Evolutionary conservation across 2,797 vertebrate genomes (phyloP).

Genomic region (Falco columbarius): DNA sequence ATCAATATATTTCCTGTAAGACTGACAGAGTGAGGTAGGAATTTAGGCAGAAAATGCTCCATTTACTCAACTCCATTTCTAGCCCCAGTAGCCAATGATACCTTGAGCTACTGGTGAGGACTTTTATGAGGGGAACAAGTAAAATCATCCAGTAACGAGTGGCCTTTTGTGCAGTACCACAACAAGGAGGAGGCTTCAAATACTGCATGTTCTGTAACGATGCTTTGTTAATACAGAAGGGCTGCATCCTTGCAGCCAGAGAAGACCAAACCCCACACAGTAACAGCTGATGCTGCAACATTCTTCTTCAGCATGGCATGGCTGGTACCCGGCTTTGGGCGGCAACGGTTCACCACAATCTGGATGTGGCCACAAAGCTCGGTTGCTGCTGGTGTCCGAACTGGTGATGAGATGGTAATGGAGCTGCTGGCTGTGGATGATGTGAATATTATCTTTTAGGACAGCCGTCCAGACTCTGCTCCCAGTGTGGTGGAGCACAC

Average conservation of each 20-base stretch:
- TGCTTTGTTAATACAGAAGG: not conserved
- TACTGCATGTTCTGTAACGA: not conserved
- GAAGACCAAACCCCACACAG: not conserved
- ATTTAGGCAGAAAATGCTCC: not conserved
- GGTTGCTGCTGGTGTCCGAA: not conserved
- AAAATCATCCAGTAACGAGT: not conserved
- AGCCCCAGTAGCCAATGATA: not conserved
- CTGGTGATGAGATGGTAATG: not conserved
- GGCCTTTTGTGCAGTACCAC: not conserved
- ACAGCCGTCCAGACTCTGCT: not conserved
- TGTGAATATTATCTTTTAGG: not conserved
- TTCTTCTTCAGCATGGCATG: not conserved
- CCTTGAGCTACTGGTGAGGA: not conserved
- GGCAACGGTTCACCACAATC: not conserved
- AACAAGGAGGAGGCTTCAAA: not conserved
- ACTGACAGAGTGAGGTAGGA: not conserved
- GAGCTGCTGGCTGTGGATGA: not conserved
- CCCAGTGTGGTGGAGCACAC: not conserved
- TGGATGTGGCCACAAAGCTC: fast-evolving
- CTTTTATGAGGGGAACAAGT: not conserved
- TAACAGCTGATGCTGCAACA: not conserved
- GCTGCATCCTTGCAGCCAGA: not conserved
- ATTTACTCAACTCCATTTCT: not conserved
- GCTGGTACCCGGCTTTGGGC: not conserved
- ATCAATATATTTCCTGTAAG: not conserved